These are phyloP conservation scores for Chelon labrosus DNA, from an alignment of 2,797 vertebrate genomes.

Conservation along the genomic window DNA sequence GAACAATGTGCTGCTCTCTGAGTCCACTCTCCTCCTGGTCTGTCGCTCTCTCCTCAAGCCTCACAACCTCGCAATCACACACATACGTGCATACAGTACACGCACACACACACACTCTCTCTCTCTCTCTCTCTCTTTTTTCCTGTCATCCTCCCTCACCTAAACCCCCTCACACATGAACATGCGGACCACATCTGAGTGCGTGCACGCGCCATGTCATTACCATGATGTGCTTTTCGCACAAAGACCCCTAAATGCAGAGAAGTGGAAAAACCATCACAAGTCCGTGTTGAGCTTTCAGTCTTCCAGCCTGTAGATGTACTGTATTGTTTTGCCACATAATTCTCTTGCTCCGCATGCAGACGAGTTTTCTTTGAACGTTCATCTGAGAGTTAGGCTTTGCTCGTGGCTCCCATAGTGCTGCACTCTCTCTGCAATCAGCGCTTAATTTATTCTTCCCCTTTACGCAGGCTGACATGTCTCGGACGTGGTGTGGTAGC, in stretches of 20 bases:
- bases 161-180: slow-evolving; percentile 13
- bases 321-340: background rate
- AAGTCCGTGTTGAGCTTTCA: background rate
- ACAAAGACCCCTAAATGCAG: background rate
- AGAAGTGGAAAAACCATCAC: background rate
- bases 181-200: slow-evolving; percentile 4
- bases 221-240: slow-evolving; percentile 7
- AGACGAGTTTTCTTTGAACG: background rate
- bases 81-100: slow-evolving; percentile 9
- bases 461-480: background rate
- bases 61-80: slow-evolving; percentile 30
- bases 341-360: background rate
- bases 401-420: background rate
- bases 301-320: too few relatives aligned
- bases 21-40: slow-evolving; percentile 49
- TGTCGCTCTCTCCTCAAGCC: slow-evolving; percentile 52
- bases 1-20: slow-evolving; percentile 47
- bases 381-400: background rate
- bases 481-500: too few relatives aligned
- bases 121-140: slow-evolving; percentile 6
- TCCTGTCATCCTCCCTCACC: slow-evolving; percentile 23
- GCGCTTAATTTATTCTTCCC: background rate
- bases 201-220: slow-evolving; percentile 4
- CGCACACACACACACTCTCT: background rate
- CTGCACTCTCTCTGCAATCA: background rate